These are phyloP conservation scores for Eudiplozoon nipponicum DNA, from an alignment of 2,888 invertebrate species.

Conservation along the genomic window DNA sequence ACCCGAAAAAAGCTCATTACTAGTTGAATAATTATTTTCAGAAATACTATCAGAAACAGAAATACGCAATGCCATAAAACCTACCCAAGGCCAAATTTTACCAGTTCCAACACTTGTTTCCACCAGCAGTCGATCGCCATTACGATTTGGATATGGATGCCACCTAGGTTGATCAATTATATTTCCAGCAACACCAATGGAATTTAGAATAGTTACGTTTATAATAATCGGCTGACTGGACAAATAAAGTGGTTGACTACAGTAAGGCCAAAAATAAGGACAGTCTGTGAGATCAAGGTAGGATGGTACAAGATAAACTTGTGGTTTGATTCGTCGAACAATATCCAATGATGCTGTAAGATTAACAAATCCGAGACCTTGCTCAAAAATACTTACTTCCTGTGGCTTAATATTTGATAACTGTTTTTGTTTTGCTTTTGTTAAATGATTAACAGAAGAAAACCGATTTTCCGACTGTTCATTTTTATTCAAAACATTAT, in stretches of 20 bases:
- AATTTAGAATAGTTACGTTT: conserved; percentile 70
- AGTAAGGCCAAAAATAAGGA: conserved; percentile 94
- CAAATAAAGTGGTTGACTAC: conserved; percentile 63
- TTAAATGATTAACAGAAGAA: no score
- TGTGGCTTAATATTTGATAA: conserved; percentile 9
- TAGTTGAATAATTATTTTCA: no score
- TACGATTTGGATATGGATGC: no score
- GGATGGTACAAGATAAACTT: conserved; percentile 36
- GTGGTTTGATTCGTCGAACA: conserved; percentile 33
- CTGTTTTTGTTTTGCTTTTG: conserved; percentile 17
- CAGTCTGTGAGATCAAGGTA: conserved; percentile 72
- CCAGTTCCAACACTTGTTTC: no score
- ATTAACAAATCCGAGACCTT: conserved; percentile 71
- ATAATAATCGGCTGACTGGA: conserved; percentile 54
- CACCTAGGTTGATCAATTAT: conserved; percentile 42
- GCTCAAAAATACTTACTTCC: conserved; percentile 66
- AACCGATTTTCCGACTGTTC: no score
- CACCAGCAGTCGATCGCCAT: no score
- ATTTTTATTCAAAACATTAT: no score
- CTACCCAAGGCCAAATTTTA: conserved; percentile 78
- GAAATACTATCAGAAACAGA: conserved; percentile 36
- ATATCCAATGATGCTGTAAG: conserved; percentile 50
- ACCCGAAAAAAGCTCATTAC: no score
- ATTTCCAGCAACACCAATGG: conserved; percentile 53
- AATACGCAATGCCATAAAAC: conserved; percentile 54